Percentiles rank a stretch among this genome's conserved stretches.
phyloP scores from a whole-genome alignment of 2,113 vertebrate genomes.

The Labeo catla region DNA sequence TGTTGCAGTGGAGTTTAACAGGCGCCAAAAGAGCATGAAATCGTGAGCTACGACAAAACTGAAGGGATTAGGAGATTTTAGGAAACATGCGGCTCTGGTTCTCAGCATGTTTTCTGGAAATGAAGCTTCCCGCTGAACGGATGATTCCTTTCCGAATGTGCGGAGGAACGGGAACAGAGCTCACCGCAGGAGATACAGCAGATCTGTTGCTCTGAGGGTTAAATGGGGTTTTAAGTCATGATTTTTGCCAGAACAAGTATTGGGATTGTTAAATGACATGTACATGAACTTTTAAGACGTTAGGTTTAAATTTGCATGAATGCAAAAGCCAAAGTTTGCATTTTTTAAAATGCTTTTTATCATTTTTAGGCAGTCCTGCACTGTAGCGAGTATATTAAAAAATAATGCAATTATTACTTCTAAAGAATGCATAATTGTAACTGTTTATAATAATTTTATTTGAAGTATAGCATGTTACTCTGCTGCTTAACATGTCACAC shows the following conservation, averaged over 20 bases:
- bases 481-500: background rate
- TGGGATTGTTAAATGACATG: background rate
- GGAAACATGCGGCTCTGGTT: background rate
- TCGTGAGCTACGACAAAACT: background rate
- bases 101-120: constrained; percentile 16
- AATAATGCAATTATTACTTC: background rate
- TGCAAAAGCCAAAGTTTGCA: background rate
- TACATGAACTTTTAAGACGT: background rate
- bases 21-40: background rate
- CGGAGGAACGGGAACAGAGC: constrained; percentile 5
- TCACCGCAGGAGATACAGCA: background rate
- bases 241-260: background rate
- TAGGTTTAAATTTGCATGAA: background rate
- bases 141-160: background rate
- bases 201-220: background rate
- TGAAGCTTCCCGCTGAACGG: background rate
- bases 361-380: too few relatives aligned
- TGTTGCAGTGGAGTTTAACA: constrained; percentile 9
- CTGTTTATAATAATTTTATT: background rate
- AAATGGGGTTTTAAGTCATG: background rate
- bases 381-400: background rate
- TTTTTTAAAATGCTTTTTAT: background rate
- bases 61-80: constrained; percentile 22
- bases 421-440: background rate
- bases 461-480: background rate